phyloP scores from a whole-genome alignment of 2,113 vertebrate genomes.

The Oryzias melastigma region DNA sequence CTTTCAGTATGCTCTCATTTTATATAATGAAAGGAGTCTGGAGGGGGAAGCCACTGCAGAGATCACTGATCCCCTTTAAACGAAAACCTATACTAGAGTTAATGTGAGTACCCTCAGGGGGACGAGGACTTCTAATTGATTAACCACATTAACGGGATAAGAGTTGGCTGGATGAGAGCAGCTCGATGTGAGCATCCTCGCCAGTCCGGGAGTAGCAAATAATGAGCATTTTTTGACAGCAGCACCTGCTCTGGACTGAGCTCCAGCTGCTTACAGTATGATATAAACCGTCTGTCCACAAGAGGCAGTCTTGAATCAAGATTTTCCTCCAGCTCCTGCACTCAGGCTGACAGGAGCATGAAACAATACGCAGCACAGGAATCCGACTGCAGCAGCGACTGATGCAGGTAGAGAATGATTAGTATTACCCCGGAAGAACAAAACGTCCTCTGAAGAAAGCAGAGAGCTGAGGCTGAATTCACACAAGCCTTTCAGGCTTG shows the following conservation, averaged over 20 bases:
- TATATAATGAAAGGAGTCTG: slow-evolving; percentile 75
- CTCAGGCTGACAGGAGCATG: slow-evolving; percentile 44
- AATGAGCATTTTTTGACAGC: slow-evolving; percentile 53
- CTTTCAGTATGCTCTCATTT: slow-evolving; percentile 71
- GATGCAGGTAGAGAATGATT: slow-evolving; percentile 32
- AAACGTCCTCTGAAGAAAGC: slow-evolving; percentile 20
- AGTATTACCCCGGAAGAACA: slow-evolving; percentile 24
- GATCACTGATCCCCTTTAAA: slow-evolving; percentile 77
- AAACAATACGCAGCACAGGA: slow-evolving; percentile 35
- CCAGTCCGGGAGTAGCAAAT: slow-evolving; percentile 43
- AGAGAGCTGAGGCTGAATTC: slow-evolving; percentile 17
- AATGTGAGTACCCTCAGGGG: slow-evolving; percentile 73
- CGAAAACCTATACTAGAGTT: slow-evolving; percentile 80
- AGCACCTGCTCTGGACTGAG: slow-evolving; percentile 41
- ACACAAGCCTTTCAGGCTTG: slow-evolving; percentile 12
- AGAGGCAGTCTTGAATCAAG: slow-evolving; percentile 73
- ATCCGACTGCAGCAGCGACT: slow-evolving; percentile 30
- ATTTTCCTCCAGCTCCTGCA: slow-evolving; percentile 34
- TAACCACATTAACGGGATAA: slow-evolving; percentile 72
- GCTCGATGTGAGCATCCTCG: slow-evolving; percentile 56
- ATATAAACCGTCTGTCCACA: slow-evolving; percentile 47
- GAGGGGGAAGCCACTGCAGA: slow-evolving; percentile 69
- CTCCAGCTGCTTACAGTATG: slow-evolving; percentile 52
- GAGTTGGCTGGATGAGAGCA: slow-evolving; percentile 60
- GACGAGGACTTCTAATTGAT: slow-evolving; percentile 74